Percentiles rank a stretch among this genome's conserved stretches.
Evolutionary conservation across 23 tunicate species (phyloP).

Genomic region (Halocynthia roretzi): DNA sequence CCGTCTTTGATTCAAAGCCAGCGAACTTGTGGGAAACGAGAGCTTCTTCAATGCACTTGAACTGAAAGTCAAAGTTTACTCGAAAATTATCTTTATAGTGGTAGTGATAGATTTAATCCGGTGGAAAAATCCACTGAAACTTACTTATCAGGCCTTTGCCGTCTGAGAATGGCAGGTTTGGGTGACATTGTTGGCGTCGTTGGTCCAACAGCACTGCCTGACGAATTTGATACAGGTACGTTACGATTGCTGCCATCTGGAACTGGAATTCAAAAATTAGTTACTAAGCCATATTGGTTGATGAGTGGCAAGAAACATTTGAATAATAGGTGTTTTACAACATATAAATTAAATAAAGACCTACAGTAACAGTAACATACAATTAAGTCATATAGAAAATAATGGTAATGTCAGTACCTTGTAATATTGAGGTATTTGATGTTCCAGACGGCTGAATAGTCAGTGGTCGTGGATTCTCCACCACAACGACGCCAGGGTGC

Average conservation of each 20-base stretch:
- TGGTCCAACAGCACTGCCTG: neutral
- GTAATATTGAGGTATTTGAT: too few species aligned
- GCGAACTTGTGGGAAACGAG: neutral
- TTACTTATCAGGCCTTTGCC: conserved; percentile 35
- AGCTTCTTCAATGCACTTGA: conserved; percentile 5
- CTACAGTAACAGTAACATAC: too few species aligned
- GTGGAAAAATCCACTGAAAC: neutral
- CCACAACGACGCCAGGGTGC: neutral
- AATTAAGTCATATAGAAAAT: too few species aligned
- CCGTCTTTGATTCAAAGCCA: neutral
- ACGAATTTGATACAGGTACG: too few species aligned
- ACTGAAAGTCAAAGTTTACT: neutral
- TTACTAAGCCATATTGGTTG: too few species aligned
- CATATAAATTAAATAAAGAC: too few species aligned
- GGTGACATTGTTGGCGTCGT: conserved; percentile 67
- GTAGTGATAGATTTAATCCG: neutral
- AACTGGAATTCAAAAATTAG: too few species aligned
- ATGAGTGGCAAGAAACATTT: too few species aligned
- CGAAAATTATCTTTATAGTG: neutral
- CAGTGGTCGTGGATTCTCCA: neutral
- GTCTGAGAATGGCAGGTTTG: conserved; percentile 68
- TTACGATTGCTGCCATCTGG: too few species aligned
- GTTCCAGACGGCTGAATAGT: too few species aligned
- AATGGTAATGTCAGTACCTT: too few species aligned
- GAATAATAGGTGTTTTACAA: too few species aligned